Evolutionary conservation across 2,797 vertebrate species (phyloP).

Genomic region (Caiman crocodilus): DNA sequence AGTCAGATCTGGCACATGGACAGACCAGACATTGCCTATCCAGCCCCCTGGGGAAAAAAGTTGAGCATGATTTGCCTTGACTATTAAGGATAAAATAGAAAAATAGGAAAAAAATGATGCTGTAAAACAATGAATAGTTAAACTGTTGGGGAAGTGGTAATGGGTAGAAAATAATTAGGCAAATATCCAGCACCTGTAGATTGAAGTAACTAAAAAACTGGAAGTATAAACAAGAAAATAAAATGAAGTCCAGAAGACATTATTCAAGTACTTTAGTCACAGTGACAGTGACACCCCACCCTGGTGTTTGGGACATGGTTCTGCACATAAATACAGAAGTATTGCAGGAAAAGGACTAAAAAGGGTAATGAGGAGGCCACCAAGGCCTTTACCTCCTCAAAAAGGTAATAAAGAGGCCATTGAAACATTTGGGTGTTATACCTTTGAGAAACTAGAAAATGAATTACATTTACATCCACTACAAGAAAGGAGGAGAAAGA

Average conservation of each 20-base stretch:
- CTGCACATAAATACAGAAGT: background rate
- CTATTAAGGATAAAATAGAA: too few relatives aligned
- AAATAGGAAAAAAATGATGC: background rate
- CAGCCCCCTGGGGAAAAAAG: too few relatives aligned
- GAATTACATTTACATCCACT: background rate
- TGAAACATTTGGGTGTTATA: too few relatives aligned
- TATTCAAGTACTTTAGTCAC: background rate
- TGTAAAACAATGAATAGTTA: rapidly evolving
- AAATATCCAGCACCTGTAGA: background rate
- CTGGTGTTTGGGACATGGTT: background rate
- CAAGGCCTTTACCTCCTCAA: background rate
- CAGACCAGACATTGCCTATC: too few relatives aligned
- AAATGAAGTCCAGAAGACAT: background rate
- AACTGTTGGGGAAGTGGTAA: rapidly evolving
- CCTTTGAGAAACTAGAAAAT: background rate
- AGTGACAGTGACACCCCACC: background rate
- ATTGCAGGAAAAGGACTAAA: background rate
- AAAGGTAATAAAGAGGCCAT: background rate
- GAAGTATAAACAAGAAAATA: background rate
- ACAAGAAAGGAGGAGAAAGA: background rate
- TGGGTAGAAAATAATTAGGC: background rate
- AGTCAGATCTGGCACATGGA: too few relatives aligned
- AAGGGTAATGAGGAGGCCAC: background rate
- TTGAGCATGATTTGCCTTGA: too few relatives aligned
- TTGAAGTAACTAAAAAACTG: background rate